Evolutionary conservation across 2,797 vertebrate genomes (phyloP).

Genomic region (Poeciliopsis infans): DNA sequence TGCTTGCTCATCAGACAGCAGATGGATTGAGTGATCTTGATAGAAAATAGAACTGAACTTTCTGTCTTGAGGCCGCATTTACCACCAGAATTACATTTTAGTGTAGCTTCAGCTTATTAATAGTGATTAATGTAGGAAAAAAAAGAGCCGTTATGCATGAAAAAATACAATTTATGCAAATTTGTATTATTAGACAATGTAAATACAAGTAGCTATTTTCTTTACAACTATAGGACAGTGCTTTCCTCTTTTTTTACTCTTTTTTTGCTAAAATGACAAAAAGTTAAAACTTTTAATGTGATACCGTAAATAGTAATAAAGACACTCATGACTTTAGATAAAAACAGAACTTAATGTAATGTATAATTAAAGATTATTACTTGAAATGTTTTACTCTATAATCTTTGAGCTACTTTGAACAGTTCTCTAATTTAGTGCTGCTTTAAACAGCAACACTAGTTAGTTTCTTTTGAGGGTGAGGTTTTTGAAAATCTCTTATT

Average conservation of each 20-base stretch:
- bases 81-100: neutral
- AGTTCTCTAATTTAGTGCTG: slow-evolving; percentile 51
- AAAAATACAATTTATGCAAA: neutral
- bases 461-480: slow-evolving; percentile 34
- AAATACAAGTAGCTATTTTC: neutral
- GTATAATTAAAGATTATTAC: slow-evolving; percentile 31
- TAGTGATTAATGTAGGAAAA: neutral
- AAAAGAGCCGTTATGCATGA: neutral
- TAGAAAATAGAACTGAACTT: neutral
- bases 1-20: neutral
- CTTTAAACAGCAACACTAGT: slow-evolving; percentile 47
- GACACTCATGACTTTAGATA: slow-evolving; percentile 14
- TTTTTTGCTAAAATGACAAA: slow-evolving; percentile 3
- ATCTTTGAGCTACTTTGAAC: slow-evolving; percentile 53
- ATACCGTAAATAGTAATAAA: slow-evolving; percentile 13
- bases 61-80: neutral
- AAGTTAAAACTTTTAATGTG: neutral
- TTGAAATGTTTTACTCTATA: slow-evolving; percentile 31
- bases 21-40: slow-evolving; percentile 13
- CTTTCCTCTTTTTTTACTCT: neutral
- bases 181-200: neutral
- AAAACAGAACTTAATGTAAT: slow-evolving; percentile 26
- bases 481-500: slow-evolving; percentile 42
- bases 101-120: neutral
- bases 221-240: neutral